These are phyloP conservation scores for Acomys russatus DNA, from an alignment of 2,797 vertebrate genomes.

Conservation along the genomic window DNA sequence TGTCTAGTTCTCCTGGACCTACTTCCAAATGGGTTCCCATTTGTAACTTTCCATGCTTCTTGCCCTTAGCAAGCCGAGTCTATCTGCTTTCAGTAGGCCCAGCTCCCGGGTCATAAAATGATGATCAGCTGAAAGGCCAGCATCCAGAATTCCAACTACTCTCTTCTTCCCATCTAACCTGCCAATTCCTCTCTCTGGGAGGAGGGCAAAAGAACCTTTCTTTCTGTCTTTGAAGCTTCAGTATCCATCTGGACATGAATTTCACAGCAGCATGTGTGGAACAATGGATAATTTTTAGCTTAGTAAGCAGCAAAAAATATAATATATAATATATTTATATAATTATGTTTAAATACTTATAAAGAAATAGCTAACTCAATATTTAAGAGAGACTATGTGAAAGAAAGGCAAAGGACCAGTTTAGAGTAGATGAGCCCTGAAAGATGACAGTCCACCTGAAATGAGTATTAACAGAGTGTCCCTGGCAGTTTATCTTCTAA, in stretches of 20 bases:
- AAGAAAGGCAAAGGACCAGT: slow-evolving; percentile 78
- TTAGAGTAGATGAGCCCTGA: slow-evolving; percentile 72
- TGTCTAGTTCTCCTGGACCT: neutral
- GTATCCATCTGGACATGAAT: slow-evolving; percentile 76
- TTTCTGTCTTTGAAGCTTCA: slow-evolving; percentile 57
- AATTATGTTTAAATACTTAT: slow-evolving; percentile 91
- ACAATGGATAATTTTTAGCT: slow-evolving; percentile 87
- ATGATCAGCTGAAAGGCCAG: neutral
- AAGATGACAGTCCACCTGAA: slow-evolving; percentile 59
- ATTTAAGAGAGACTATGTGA: slow-evolving; percentile 87
- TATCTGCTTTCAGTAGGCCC: neutral
- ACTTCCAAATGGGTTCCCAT: neutral
- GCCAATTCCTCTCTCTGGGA: neutral
- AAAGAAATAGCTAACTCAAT: slow-evolving; percentile 86
- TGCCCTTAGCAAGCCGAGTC: neutral
- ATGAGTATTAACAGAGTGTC: slow-evolving; percentile 48
- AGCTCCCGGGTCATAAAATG: slow-evolving; percentile 22
- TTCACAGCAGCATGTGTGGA: slow-evolving; percentile 90
- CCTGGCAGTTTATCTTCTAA: slow-evolving; percentile 20
- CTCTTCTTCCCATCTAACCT: neutral
- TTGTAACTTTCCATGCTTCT: neutral
- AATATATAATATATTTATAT: slow-evolving; percentile 90
- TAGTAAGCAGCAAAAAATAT: slow-evolving; percentile 90
- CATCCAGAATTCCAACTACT: neutral
- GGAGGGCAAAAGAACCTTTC: slow-evolving; percentile 16